Conservation (phyloP, 2,888 invertebrate species). For the Caenorhabditis uteleia region DNA sequence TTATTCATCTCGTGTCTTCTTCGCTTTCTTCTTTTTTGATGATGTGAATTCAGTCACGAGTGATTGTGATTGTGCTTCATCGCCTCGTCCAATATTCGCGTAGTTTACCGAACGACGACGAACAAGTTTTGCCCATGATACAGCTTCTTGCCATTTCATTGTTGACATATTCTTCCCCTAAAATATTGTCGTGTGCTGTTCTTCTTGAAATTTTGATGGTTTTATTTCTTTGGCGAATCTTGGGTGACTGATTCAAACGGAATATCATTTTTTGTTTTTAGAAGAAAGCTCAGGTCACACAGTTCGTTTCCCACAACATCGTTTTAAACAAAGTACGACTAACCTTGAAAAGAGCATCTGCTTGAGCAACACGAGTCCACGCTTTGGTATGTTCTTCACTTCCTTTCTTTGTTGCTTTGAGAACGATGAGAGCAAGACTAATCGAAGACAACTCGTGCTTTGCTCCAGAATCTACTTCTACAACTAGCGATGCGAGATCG, state of each 20-base stretch:
- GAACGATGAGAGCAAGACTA: slow-evolving; percentile 34
- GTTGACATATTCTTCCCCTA: slow-evolving; percentile 38
- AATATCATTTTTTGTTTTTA: too few species aligned
- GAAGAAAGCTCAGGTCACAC: too few species aligned
- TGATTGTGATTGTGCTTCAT: neutral
- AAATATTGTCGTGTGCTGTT: too few species aligned
- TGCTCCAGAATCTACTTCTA: slow-evolving; percentile 34
- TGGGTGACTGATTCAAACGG: too few species aligned
- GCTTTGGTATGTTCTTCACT: slow-evolving; percentile 30
- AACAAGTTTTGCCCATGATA: slow-evolving; percentile 41
- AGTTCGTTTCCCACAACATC: too few species aligned
- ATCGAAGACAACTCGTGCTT: slow-evolving; percentile 47
- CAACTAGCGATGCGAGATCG: slow-evolving; percentile 18
- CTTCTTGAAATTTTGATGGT: too few species aligned
- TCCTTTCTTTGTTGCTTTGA: slow-evolving; percentile 21
- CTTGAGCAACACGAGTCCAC: slow-evolving; percentile 32
- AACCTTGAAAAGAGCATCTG: slow-evolving; percentile 43
- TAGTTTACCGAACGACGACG: slow-evolving; percentile 18
- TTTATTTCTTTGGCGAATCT: too few species aligned
- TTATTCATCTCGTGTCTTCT: too few species aligned
- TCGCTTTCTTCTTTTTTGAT: neutral
- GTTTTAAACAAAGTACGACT: neutral
- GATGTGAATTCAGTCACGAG: too few species aligned
- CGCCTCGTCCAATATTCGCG: too few species aligned
- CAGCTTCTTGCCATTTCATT: slow-evolving; percentile 37